Evolutionary conservation across 2,797 vertebrate species (phyloP).

Genomic region (Falco biarmicus): DNA sequence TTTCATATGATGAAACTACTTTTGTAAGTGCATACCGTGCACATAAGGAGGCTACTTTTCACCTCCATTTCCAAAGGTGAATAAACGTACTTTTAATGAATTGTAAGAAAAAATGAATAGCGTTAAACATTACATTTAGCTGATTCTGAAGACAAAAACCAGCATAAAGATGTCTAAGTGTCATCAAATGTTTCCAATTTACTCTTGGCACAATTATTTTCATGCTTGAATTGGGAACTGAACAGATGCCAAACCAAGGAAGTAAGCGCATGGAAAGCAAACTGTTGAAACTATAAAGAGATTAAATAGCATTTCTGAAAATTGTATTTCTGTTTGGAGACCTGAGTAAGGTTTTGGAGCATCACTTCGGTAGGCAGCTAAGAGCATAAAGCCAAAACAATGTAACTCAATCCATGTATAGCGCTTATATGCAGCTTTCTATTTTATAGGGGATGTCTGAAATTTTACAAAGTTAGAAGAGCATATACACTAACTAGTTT

Average conservation of each 20-base stretch:
- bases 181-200: conserved; percentile 46
- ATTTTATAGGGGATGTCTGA: not conserved
- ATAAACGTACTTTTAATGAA: not conserved
- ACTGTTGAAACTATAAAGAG: not conserved
- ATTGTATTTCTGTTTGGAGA: not conserved
- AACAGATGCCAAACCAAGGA: conserved; percentile 25
- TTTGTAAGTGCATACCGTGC: not conserved
- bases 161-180: not conserved
- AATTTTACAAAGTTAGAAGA: not conserved
- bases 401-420: not conserved
- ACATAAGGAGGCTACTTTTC: not conserved
- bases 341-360: not conserved
- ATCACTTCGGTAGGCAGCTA: not conserved
- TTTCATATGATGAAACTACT: not conserved
- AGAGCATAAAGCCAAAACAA: not conserved
- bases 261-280: not conserved
- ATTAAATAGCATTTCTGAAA: conserved; percentile 1
- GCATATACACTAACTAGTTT: not conserved
- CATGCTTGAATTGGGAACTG: conserved; percentile 23
- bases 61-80: not conserved
- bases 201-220: conserved; percentile 37
- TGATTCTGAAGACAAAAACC: not conserved
- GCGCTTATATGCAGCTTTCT: not conserved
- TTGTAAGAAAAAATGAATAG: not conserved
- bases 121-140: not conserved